A percentile compares a stretch with the other conserved stretches of the same genome.
phyloP scores from a whole-genome alignment of 2,888 invertebrate genomes.

The Brachylomia viminalis region DNA sequence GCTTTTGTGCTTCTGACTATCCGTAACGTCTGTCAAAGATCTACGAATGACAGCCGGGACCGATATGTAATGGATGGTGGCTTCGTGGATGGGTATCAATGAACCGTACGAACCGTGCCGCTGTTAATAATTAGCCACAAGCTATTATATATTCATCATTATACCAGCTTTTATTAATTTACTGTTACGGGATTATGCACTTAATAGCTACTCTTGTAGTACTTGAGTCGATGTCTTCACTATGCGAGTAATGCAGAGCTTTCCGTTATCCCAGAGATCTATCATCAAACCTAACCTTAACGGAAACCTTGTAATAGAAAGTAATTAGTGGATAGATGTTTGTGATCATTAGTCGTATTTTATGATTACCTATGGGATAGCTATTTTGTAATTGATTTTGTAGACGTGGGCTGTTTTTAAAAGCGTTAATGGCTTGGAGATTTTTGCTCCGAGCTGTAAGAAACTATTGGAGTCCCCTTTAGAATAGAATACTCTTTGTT shows the following conservation, averaged over 20 bases:
- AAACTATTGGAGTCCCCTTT: background rate
- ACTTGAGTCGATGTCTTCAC: background rate
- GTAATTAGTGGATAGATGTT: constrained; percentile 1
- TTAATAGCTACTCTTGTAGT: background rate
- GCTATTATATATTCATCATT: background rate
- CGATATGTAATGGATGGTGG: too few relatives aligned
- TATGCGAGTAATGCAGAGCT: accelerated
- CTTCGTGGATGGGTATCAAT: too few relatives aligned
- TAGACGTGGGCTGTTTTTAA: background rate
- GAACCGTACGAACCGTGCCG: too few relatives aligned
- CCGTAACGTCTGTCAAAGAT: too few relatives aligned
- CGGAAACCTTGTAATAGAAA: background rate
- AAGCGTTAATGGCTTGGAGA: background rate
- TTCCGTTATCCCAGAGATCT: background rate
- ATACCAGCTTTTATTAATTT: background rate
- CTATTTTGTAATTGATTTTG: background rate
- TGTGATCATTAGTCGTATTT: constrained; percentile 7
- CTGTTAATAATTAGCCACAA: too few relatives aligned
- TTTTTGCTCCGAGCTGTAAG: background rate
- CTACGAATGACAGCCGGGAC: too few relatives aligned
- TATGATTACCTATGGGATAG: background rate
- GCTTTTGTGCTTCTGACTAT: too few relatives aligned
- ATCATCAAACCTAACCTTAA: constrained; percentile 6
- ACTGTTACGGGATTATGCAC: too few relatives aligned
- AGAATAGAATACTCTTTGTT: too few relatives aligned